Conservation (phyloP, 64 coral and sea anemone species). For the Pocillopora damicornis region DNA sequence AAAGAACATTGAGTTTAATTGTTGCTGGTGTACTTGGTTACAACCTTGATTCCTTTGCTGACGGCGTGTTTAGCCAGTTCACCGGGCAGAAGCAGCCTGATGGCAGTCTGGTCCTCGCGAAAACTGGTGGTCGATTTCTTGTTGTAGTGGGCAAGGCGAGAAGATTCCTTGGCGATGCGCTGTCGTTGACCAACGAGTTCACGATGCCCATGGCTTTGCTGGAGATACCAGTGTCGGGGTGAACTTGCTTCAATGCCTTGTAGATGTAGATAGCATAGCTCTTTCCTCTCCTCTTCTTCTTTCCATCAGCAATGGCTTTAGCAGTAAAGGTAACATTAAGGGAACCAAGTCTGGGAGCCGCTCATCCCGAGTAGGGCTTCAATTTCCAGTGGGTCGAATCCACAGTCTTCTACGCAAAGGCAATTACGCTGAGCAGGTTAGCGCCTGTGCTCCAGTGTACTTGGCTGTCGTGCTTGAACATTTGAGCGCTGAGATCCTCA, state of each 20-base stretch:
- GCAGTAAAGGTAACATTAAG: background rate
- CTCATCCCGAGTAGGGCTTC: conserved; percentile 8
- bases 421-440: background rate
- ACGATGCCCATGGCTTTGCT: conserved; percentile 18
- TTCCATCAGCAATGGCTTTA: background rate
- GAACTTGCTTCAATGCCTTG: conserved; percentile 52
- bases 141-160: conserved; percentile 61
- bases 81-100: conserved; percentile 41
- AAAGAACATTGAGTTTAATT: conserved; percentile 19
- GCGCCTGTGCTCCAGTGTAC: background rate
- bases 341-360: background rate
- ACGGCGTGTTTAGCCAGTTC: background rate
- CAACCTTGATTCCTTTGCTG: conserved; percentile 34
- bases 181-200: conserved; percentile 74
- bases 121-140: conserved; percentile 49
- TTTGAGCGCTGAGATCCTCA: conserved; percentile 8
- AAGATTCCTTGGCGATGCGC: conserved; percentile 57
- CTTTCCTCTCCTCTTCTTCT: conserved; percentile 21
- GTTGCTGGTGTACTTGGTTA: conserved; percentile 45
- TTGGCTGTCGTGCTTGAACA: background rate
- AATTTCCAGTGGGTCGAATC: conserved; percentile 1
- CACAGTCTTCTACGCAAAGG: conserved; percentile 4
- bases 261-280: conserved; percentile 64
- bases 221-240: conserved; percentile 52
- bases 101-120: conserved; percentile 45